phyloP scores from a whole-genome alignment of 2,888 invertebrate genomes.

The Unio pictorum region DNA sequence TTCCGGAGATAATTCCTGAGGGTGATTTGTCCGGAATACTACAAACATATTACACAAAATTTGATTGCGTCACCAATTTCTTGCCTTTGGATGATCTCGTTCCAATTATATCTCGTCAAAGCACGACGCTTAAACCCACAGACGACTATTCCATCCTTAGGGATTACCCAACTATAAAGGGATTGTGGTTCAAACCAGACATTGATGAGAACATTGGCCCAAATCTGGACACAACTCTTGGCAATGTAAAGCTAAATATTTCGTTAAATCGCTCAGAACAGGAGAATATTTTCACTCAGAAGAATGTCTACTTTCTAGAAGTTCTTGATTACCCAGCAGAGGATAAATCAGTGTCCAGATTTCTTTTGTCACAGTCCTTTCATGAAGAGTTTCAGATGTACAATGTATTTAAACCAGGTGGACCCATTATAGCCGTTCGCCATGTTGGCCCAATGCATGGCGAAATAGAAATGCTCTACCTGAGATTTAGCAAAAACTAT shows the following conservation, averaged over 20 bases:
- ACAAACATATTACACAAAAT: conserved; percentile 46
- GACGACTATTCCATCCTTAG: conserved; percentile 45
- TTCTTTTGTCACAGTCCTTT: conserved; percentile 34
- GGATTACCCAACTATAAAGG: conserved; percentile 46
- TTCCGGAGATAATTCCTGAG: conserved; percentile 29
- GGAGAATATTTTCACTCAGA: conserved; percentile 38
- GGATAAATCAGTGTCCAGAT: conserved; percentile 47
- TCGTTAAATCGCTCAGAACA: conserved; percentile 28
- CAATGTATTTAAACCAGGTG: conserved; percentile 42
- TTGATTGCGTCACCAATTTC: conserved; percentile 48
- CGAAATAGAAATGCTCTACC: conserved; percentile 32
- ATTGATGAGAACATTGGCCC: conserved; percentile 35
- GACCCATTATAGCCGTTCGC: conserved; percentile 35
- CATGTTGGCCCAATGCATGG: conserved; percentile 15
- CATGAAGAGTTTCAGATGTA: conserved; percentile 41
- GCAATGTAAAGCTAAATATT: conserved; percentile 44
- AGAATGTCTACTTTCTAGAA: conserved; percentile 47
- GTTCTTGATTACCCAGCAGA: conserved; percentile 47
- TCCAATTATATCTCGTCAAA: conserved; percentile 42
- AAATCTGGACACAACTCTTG: conserved; percentile 36
- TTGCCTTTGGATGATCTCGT: conserved; percentile 48
- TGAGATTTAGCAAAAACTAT: conserved; percentile 38
- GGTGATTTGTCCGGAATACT: conserved; percentile 31
- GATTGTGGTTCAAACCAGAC: conserved; percentile 49
- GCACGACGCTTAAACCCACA: conserved; percentile 42